phyloP scores from a whole-genome alignment of 2,888 invertebrate genomes.

The Drosophila atroscutellata region DNA sequence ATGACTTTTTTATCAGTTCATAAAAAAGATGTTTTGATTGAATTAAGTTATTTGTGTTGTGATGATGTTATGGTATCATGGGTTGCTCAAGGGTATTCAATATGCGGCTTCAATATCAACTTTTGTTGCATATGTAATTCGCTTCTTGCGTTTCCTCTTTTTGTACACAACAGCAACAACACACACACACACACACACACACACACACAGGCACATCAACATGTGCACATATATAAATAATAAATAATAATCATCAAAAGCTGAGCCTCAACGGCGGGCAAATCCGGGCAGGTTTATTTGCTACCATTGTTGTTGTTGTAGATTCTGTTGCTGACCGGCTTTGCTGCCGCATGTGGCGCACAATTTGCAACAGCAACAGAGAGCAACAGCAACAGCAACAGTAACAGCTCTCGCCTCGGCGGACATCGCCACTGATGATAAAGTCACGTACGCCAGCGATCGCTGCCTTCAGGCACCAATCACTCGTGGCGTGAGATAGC shows the following conservation, averaged over 20 bases:
- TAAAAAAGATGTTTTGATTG: too few species aligned
- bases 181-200: conserved; percentile 16
- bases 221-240: conserved; percentile 49
- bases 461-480: conserved; percentile 12
- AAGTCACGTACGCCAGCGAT: conserved; percentile 84
- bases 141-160: conserved; percentile 25
- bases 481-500: conserved; percentile 2
- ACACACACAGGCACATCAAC: conserved; percentile 5
- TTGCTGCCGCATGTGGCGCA: conserved; percentile 53
- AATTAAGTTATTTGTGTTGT: too few species aligned
- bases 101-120: conserved; percentile 18
- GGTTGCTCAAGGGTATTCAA: conserved; percentile 39
- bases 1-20: background rate
- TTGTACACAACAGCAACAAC: background rate
- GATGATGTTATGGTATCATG: background rate
- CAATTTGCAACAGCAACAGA: conserved; percentile 59
- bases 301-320: conserved; percentile 18
- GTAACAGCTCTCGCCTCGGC: conserved; percentile 45
- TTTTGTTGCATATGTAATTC: conserved; percentile 18
- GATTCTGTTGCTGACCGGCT: conserved; percentile 37
- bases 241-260: conserved; percentile 71
- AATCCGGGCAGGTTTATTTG: conserved; percentile 63
- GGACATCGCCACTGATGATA: conserved; percentile 80
- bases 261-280: conserved; percentile 51
- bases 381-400: background rate